Evolutionary conservation across 1,140 invertebrate species (phyloP).

Genomic region (Eurosta solidaginis): DNA sequence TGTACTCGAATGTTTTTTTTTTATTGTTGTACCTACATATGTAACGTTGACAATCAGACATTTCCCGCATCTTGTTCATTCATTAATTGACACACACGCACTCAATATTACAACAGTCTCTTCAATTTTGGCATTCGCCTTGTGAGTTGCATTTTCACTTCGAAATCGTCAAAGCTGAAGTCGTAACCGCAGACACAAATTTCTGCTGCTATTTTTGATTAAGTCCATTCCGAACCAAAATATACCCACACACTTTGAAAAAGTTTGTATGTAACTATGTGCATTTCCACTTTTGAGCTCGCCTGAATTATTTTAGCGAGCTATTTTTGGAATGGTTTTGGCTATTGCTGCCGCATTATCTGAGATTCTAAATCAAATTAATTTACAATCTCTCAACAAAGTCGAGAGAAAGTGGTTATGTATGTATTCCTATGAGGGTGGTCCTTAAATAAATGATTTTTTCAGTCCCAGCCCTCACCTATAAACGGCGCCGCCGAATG

Average conservation of each 20-base stretch:
- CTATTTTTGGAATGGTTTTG: background rate
- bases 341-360: background rate
- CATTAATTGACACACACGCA: background rate
- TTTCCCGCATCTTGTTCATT: slow-evolving; percentile 13
- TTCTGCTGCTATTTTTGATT: background rate
- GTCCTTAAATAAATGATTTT: too few species aligned
- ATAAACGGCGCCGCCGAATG: too few species aligned
- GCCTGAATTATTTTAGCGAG: background rate
- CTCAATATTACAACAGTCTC: background rate
- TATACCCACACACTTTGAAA: background rate
- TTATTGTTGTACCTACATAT: background rate
- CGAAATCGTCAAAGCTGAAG: background rate
- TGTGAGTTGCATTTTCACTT: background rate
- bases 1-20: background rate
- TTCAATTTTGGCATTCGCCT: slow-evolving; percentile 13
- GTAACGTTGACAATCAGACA: background rate
- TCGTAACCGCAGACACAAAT: background rate
- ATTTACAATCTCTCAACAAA: background rate
- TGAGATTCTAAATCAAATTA: slow-evolving; percentile 29
- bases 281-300: background rate
- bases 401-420: background rate
- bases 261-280: background rate
- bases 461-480: too few species aligned
- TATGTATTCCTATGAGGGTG: background rate
- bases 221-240: background rate